Base-by-base conservation (phyloP, 1,140 invertebrate genomes). In the Manduca sexta region DNA sequence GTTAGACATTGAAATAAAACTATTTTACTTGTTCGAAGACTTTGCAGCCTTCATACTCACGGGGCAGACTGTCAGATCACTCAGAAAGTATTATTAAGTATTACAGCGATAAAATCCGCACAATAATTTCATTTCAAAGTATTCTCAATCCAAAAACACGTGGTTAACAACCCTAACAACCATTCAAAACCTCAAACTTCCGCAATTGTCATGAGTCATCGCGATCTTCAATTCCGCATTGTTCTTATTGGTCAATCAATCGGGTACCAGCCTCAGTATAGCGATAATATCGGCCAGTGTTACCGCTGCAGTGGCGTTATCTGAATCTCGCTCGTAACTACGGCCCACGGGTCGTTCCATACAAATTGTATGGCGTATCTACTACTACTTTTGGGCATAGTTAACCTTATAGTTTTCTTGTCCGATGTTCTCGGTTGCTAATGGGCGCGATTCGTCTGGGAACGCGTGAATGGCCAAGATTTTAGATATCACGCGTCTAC, bases 351-450 rank as follows among this genome's bases (percentile, higher is more conserved):
- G 67, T 74, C 73, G 70, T 66, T 79, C 67, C 72, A 83, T 75
- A 81, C 79, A 83, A 83, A 81, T 83, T 83, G 79, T 80, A 75
- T 74, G 69, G 73, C 68, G 63, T 75, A 77, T 80, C 74, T 74
- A 60, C 61, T 75, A 52, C 79, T 77, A 70, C 60, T 80, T 83
- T 83, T 80, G 76, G 76, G 73, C 76, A 79, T 77, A 75, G 76
- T 79, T 79, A 82, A 77, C 79, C 76, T 73, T 76, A 72, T 66
- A 74, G 76, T 72, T 67, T 77, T 70, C 69, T 68, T 76, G 72
- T 71, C 60, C 56, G 55, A 64, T 74, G 68, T 67, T 60, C 56
- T 52, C 51, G 53, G 49, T 51, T 49, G 64, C 71, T 81, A 81
- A 81, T 81, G 69, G 74, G 69, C 56, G 46, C 64, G 64, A 69